Percentiles rank a stretch among this genome's conserved stretches.
Conservation (phyloP, 2,113 vertebrate genomes). For the Macroglossus sobrinus region DNA sequence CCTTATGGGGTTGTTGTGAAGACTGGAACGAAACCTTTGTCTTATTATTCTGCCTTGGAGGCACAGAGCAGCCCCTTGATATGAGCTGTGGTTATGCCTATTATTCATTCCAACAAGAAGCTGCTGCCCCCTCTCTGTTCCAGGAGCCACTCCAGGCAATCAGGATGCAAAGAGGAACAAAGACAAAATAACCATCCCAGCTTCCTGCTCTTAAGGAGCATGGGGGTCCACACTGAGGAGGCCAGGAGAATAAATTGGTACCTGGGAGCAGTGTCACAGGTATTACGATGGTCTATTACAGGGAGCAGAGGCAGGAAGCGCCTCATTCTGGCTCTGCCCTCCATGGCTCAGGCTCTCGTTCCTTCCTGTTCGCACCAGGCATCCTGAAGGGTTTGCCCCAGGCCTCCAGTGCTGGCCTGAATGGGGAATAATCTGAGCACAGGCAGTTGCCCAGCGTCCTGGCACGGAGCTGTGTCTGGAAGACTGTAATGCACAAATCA, state of each 20-base stretch:
- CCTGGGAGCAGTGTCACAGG: neutral
- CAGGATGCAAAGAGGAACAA: neutral
- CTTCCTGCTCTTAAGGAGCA: neutral
- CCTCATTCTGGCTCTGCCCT: neutral
- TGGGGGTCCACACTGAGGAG: accelerated
- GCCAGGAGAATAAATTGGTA: neutral
- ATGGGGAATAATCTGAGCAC: neutral
- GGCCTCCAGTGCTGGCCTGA: neutral
- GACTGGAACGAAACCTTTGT: neutral
- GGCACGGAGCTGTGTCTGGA: neutral
- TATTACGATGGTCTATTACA: accelerated
- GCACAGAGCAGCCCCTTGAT: neutral
- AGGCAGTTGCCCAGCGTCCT: neutral
- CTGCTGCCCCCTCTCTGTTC: neutral
- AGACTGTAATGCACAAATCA: neutral
- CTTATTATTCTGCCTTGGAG: neutral
- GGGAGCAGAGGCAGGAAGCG: neutral
- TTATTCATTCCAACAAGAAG: neutral
- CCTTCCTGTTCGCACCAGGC: neutral
- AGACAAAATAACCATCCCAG: neutral
- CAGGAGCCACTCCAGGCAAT: neutral
- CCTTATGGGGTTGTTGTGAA: neutral
- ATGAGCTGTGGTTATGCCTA: accelerated
- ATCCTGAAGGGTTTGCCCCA: neutral
- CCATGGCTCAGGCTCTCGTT: neutral